phyloP scores from a whole-genome alignment of 2,888 invertebrate species.

The Lithophane socia region DNA sequence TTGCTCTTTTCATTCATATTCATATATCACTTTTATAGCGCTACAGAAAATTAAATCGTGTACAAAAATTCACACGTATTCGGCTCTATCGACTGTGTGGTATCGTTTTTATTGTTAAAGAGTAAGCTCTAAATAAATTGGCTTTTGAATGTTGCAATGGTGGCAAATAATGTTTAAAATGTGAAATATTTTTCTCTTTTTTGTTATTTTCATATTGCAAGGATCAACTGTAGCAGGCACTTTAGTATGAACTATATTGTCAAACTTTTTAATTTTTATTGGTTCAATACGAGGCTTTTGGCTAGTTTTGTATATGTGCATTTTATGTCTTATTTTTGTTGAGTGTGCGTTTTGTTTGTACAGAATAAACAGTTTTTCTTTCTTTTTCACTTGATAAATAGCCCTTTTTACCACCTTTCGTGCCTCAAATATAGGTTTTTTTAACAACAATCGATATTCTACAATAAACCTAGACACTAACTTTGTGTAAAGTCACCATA shows the following conservation, averaged over 20 bases:
- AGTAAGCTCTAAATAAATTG: conserved; percentile 6
- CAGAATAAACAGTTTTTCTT: no score
- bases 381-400: background rate
- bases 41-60: no score
- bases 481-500: background rate
- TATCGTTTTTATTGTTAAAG: conserved; percentile 13
- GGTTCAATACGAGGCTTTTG: no score
- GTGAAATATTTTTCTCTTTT: background rate
- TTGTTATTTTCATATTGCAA: background rate
- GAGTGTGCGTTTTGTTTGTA: no score
- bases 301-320: no score
- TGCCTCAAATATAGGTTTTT: background rate
- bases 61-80: background rate
- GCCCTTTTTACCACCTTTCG: background rate
- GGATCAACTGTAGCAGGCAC: background rate
- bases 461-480: background rate
- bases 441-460: background rate
- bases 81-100: background rate
- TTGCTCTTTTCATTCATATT: conserved; percentile 5
- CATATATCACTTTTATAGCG: conserved; percentile 37
- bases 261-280: no score
- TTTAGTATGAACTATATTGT: no score
- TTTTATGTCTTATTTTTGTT: no score
- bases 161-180: background rate
- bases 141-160: background rate